phyloP scores from a whole-genome alignment of 2,113 vertebrate species.

The Odontesthes bonariensis region DNA sequence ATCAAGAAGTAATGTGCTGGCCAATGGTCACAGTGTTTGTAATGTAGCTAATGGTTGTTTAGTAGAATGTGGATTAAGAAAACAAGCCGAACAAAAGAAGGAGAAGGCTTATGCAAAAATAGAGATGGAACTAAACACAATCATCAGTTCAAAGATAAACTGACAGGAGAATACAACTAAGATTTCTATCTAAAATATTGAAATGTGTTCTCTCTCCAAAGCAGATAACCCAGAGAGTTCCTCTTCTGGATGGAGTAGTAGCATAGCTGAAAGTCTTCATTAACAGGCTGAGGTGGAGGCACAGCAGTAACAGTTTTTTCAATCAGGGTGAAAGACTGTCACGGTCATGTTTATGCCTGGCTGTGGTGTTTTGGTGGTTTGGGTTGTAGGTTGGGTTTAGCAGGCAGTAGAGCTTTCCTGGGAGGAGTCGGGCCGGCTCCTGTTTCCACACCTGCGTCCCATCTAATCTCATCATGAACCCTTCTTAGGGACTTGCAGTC shows the following conservation, averaged over 20 bases:
- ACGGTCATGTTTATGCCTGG: no score
- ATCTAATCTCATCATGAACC: no score
- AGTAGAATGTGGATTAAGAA: constrained; percentile 24
- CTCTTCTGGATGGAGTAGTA: constrained; percentile 35
- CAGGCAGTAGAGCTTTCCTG: no score
- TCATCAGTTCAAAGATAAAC: constrained; percentile 24
- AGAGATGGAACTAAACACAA: constrained; percentile 19
- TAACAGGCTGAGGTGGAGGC: constrained; percentile 21
- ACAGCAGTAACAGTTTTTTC: background rate
- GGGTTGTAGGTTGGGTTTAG: no score
- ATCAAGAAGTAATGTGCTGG: constrained; percentile 54
- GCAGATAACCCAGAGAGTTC: background rate
- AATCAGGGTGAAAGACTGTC: no score
- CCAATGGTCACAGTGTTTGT: constrained; percentile 41
- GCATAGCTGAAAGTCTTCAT: constrained; percentile 34
- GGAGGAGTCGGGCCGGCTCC: no score
- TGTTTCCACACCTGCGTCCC: no score
- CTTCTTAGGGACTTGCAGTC: no score
- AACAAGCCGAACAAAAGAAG: constrained; percentile 35
- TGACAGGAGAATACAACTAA: constrained; percentile 6
- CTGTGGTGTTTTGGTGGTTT: no score
- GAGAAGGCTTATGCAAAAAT: constrained; percentile 23
- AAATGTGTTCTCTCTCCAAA: constrained; percentile 9
- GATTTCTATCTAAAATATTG: constrained; percentile 17
- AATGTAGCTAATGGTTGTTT: constrained; percentile 32